Conservation (phyloP, 1,140 invertebrate genomes). For the Musca domestica region DNA sequence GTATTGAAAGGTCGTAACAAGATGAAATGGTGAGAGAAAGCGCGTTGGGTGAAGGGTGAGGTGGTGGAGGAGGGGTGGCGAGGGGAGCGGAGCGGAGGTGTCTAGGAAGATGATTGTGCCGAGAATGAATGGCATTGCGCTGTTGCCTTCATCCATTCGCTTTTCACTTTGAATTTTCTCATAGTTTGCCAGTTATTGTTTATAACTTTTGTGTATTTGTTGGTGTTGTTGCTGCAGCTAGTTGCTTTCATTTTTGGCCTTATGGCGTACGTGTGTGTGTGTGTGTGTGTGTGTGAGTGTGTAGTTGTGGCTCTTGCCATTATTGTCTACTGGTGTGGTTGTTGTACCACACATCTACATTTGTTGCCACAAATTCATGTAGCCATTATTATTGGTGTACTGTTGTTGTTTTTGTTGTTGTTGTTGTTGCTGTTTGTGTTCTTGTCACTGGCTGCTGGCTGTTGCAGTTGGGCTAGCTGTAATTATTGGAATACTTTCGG, state of each 20-base stretch:
- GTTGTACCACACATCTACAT: slow-evolving; percentile 2
- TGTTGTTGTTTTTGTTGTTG: neutral
- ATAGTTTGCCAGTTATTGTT: slow-evolving; percentile 13
- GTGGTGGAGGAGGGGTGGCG: too few species aligned
- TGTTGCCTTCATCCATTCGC: neutral
- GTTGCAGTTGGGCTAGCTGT: too few species aligned
- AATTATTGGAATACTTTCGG: too few species aligned
- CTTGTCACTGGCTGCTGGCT: too few species aligned
- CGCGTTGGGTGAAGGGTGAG: too few species aligned
- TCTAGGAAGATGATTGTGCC: too few species aligned
- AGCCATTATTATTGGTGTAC: neutral
- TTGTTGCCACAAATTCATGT: too few species aligned
- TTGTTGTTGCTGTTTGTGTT: neutral
- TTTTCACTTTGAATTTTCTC: slow-evolving; percentile 8
- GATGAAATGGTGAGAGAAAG: too few species aligned
- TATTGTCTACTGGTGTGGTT: neutral
- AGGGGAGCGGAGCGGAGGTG: too few species aligned
- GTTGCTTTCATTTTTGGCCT: neutral
- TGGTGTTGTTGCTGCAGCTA: slow-evolving; percentile 30
- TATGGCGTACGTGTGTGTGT: neutral
- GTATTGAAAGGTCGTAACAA: too few species aligned
- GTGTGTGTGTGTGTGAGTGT: slow-evolving; percentile 2
- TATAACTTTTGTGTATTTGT: slow-evolving; percentile 21
- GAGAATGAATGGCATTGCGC: too few species aligned
- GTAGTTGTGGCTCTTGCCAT: neutral